Evolutionary conservation across 2,888 invertebrate species (phyloP), one percentile per base, ranked within the genome.

Genomic region (Xanthorhoe designata): DNA sequence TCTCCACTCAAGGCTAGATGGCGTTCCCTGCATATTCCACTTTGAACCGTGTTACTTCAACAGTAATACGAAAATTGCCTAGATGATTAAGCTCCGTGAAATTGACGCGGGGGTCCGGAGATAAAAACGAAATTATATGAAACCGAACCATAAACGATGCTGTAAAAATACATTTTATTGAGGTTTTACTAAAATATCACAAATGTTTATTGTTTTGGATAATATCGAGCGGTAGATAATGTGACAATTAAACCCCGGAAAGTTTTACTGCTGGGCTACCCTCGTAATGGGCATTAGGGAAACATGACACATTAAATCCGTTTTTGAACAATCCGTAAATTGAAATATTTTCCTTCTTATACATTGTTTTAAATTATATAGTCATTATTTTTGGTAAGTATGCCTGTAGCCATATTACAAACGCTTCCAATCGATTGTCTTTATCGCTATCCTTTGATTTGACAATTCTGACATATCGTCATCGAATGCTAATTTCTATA

Each of bases 101-200:
- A 59, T 59, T 54, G 15, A 49, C 38, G 51, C 42, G 51, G 32
- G 19, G 42, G 42, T 32, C 24, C 42, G 47, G 47, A 29, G 42
- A 52, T 63, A 56, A 56, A 58, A 58, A 64, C 47, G 49, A 64
- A 53, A 64, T 53, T 45, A 49, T 57, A 18, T 18, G 58, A 52
- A 66, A 58, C 47, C 57, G n/a, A 58, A 62, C 54, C 61, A 59
- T 66, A 66, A 62, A 66, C 42, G 62, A 45, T 45, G 62, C 35
- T 54, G 58, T 64, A 54, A 64, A 64, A 64, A 53, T 49, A 59
- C 35, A 54, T 53, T 64, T 64, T 64, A 63, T 52, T 53, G 52
- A 29, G 19, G 57, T 63, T 63, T 57, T 47, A 24, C 45, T 52
- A 47, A 45, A 63, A 52, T 57, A 18, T 47, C 52, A 45, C n/a